Evolutionary conservation across 2,888 invertebrate species (phyloP).

Genomic region (Lepidocyrtoides sp.): DNA sequence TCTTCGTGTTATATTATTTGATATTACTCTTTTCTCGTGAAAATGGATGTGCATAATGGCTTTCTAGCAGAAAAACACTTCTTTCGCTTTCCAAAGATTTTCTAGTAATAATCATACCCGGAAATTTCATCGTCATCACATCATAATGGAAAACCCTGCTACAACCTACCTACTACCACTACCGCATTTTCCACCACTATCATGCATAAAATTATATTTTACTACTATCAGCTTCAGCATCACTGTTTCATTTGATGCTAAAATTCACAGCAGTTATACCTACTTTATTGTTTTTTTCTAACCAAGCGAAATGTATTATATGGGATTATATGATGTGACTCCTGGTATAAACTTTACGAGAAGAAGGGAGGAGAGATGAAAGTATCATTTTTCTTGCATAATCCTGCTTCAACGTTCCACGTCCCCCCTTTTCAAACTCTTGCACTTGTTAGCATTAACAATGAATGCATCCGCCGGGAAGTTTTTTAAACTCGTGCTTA

Average conservation of each 20-base stretch:
- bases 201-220: slow-evolving; percentile 67
- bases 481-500: background rate
- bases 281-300: slow-evolving; percentile 71
- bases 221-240: background rate
- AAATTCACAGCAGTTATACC: slow-evolving; percentile 36
- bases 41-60: slow-evolving; percentile 69
- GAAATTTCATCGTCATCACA: slow-evolving; percentile 70
- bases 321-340: slow-evolving; percentile 35
- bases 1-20: slow-evolving; percentile 34
- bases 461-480: background rate
- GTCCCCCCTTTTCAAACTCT: background rate
- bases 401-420: slow-evolving; percentile 39
- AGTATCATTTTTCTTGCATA: slow-evolving; percentile 62
- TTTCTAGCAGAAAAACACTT: slow-evolving; percentile 50
- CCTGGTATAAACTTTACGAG: background rate
- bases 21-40: slow-evolving; percentile 58
- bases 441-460: slow-evolving; percentile 1
- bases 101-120: slow-evolving; percentile 71
- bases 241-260: background rate
- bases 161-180: background rate
- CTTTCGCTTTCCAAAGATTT: slow-evolving; percentile 44
- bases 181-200: background rate
- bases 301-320: slow-evolving; percentile 21
- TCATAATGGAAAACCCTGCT: background rate
- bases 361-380: background rate